phyloP scores from a whole-genome alignment of 2,113 vertebrate genomes.

The Protobothrops mucrosquamatus region DNA sequence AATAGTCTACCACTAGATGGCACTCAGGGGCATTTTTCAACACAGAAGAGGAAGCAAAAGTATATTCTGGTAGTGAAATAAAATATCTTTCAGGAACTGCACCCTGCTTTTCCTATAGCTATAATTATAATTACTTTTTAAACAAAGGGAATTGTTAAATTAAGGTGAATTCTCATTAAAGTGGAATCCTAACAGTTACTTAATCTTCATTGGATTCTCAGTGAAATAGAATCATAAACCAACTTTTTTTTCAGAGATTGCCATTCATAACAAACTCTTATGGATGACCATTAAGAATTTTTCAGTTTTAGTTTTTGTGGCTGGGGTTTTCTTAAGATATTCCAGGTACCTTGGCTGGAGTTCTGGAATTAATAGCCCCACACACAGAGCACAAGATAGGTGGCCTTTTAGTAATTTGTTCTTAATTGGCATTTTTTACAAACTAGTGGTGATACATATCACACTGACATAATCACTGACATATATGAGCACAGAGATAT shows the following conservation, averaged over 20 bases:
- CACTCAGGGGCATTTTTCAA: neutral
- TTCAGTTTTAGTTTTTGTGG: neutral
- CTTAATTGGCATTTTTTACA: neutral
- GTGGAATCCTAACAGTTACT: neutral
- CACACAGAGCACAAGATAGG: neutral
- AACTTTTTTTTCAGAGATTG: neutral
- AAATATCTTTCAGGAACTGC: neutral
- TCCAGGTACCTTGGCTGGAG: neutral
- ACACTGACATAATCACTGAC: neutral
- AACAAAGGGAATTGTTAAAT: neutral
- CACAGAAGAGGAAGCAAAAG: neutral
- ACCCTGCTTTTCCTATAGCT: neutral
- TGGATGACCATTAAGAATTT: neutral
- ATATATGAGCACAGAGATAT: neutral
- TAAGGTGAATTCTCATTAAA: neutral
- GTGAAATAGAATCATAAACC: neutral
- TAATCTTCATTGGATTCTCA: neutral
- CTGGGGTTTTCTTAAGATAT: neutral
- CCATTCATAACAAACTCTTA: neutral
- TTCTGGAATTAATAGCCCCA: neutral
- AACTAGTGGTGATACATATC: neutral
- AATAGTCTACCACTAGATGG: neutral
- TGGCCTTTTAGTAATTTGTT: neutral
- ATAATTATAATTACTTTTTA: neutral
- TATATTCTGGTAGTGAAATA: rapidly evolving